Base-by-base conservation (phyloP, 2,888 invertebrate species). In the Tachina fera region DNA sequence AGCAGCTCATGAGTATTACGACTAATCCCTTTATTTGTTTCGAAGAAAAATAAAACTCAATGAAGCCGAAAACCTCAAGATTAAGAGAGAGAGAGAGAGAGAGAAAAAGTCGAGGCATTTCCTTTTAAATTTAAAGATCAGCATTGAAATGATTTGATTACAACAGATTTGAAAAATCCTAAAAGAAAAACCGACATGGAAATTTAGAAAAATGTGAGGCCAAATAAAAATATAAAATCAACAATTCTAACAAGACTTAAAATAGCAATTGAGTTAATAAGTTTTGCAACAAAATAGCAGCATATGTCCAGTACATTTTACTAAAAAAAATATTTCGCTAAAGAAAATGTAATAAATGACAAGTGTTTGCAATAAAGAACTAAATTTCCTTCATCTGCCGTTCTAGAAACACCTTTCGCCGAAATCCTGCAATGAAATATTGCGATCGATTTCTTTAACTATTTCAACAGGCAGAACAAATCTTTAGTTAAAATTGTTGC, bases 401-500 rank as follows among this genome's bases (percentile, higher is more conserved):
- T 47, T 61, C 3, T 11, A 56, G 13, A n/a, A 65, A n/a, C 39
- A 16, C 22, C 31, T 43, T 65, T 65, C 63, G 16, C 3, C 16
- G 56, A 58, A 71, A 31, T 56, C 3, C 11, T 31, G 49, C 49
- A 76, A 70, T 70, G n/a, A 70, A n/a, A 63, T 76, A 3, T 49
- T 70, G 71, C 70, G 65, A 65, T 65, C 76, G n/a, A n/a, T 71
- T 31, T 31, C 9, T 22, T 68, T 3, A 80, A 60, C 22, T 60
- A 49, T 60, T 41, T 63, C 45, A 67, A 68, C 43, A 75, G 70
- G 49, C 75, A 71, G 70, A 70, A 72, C 84, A 14, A 84, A 77
- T 84, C 19, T 45, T 53, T 49, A 6, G 58, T 67, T 72, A 22
- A n/a, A 43, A 61, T 82, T 78, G 74, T 63, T 77, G 49, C 56